Evolutionary conservation across 2,797 vertebrate genomes (phyloP).

Genomic region (Vultur gryphus): DNA sequence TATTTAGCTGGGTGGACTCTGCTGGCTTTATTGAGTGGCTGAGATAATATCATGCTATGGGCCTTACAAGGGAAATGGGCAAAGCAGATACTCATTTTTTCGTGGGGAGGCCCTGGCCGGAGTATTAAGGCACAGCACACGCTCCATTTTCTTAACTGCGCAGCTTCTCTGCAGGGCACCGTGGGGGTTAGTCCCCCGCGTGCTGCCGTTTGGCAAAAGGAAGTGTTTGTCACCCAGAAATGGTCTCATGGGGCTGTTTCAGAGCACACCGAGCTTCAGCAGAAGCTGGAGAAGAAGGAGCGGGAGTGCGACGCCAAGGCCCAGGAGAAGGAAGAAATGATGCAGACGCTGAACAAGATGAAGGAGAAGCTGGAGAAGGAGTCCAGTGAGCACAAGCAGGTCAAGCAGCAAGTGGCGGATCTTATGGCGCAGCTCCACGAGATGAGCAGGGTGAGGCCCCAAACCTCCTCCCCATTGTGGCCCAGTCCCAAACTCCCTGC

Average conservation of each 20-base stretch:
- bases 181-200: accelerated
- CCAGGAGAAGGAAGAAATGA: slow-evolving; percentile 99
- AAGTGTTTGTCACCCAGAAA: neutral
- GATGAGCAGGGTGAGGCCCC: slow-evolving; percentile 84
- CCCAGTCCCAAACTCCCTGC: neutral
- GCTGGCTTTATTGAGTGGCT: neutral
- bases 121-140: neutral
- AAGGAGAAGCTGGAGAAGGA: slow-evolving; percentile 98
- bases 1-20: neutral
- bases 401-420: slow-evolving; percentile 92
- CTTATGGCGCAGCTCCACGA: slow-evolving; percentile 86
- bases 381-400: slow-evolving; percentile 89
- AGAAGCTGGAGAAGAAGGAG: slow-evolving; percentile 96
- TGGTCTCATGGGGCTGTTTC: neutral
- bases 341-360: slow-evolving; percentile 99
- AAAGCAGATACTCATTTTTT: neutral
- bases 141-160: neutral
- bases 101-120: neutral
- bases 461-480: accelerated
- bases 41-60: accelerated
- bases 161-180: neutral
- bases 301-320: slow-evolving; percentile 96
- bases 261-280: slow-evolving; percentile 96
- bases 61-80: neutral
- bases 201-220: neutral